Conservation (phyloP, 2,797 vertebrate species). For the Tenualosa thibaudeaui region DNA sequence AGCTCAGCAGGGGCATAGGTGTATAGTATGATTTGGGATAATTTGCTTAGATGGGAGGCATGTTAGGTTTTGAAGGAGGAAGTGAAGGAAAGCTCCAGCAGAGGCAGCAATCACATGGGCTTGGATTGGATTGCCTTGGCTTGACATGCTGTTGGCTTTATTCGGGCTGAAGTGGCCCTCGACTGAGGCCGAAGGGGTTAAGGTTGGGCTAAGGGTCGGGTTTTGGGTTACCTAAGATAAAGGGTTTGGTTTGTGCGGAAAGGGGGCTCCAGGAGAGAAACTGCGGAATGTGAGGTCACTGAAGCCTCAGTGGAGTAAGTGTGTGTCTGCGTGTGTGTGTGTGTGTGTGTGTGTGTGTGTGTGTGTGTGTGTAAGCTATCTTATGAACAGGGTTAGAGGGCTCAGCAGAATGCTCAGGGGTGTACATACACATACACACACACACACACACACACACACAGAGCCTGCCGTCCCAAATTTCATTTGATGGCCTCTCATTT, state of each 20-base stretch:
- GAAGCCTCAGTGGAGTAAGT: slow-evolving; percentile 75
- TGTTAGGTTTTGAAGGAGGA: background rate
- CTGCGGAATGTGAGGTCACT: slow-evolving; percentile 70
- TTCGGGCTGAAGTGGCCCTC: slow-evolving; percentile 64
- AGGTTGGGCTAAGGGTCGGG: slow-evolving; percentile 70
- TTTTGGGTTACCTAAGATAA: slow-evolving; percentile 85
- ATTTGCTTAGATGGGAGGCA: background rate
- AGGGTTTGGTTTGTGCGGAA: slow-evolving; percentile 66
- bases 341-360: too few species aligned
- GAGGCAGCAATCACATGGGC: slow-evolving; percentile 6
- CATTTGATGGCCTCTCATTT: slow-evolving; percentile 23
- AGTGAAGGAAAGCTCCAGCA: background rate
- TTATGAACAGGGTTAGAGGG: slow-evolving; percentile 59
- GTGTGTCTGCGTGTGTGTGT: slow-evolving; percentile 59
- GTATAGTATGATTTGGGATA: slow-evolving; percentile 3
- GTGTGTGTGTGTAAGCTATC: slow-evolving; percentile 67
- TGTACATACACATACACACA: background rate
- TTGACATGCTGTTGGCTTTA: slow-evolving; percentile 78
- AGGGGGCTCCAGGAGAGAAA: slow-evolving; percentile 63
- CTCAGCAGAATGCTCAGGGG: background rate
- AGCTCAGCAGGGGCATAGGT: background rate
- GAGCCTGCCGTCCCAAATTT: background rate
- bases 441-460: slow-evolving; percentile 3
- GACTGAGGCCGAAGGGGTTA: slow-evolving; percentile 69
- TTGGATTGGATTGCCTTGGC: slow-evolving; percentile 73